Percentiles rank a stretch among this genome's conserved stretches.
phyloP scores from a whole-genome alignment of 2,888 invertebrate genomes.

The Scotopteryx bipunctaria region DNA sequence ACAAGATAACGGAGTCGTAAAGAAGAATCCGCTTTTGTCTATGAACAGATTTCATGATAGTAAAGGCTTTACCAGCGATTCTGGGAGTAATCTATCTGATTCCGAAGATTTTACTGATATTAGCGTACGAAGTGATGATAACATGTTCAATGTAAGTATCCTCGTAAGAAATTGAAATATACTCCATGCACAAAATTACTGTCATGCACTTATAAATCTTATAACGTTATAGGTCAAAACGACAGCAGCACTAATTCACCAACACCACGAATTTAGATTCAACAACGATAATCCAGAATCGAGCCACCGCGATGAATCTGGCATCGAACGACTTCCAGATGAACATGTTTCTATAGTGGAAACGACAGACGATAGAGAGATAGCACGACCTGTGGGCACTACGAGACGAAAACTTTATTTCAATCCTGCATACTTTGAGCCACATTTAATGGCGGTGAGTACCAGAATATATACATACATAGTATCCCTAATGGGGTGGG shows the following conservation, averaged over 20 bases:
- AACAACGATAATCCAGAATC: slow-evolving; percentile 60
- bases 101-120: slow-evolving; percentile 83
- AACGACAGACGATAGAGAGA: slow-evolving; percentile 88
- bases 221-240: slow-evolving; percentile 66
- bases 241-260: slow-evolving; percentile 90
- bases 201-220: neutral
- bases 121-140: slow-evolving; percentile 62
- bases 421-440: slow-evolving; percentile 96
- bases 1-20: slow-evolving; percentile 88
- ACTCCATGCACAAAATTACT: neutral
- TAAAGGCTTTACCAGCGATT: slow-evolving; percentile 73
- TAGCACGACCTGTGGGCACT: slow-evolving; percentile 87
- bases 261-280: slow-evolving; percentile 70
- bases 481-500: too few relatives aligned
- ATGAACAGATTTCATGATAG: slow-evolving; percentile 84
- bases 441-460: slow-evolving; percentile 91
- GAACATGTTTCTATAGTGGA: slow-evolving; percentile 94
- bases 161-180: neutral
- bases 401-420: slow-evolving; percentile 92
- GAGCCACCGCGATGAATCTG: slow-evolving; percentile 79
- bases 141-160: slow-evolving; percentile 56
- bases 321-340: slow-evolving; percentile 89
- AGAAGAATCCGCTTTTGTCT: slow-evolving; percentile 88
- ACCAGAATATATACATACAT: too few relatives aligned
- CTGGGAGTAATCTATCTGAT: slow-evolving; percentile 86